Base-by-base conservation (phyloP, 2,797 vertebrate genomes). In the Brachymystax lenok region DNA sequence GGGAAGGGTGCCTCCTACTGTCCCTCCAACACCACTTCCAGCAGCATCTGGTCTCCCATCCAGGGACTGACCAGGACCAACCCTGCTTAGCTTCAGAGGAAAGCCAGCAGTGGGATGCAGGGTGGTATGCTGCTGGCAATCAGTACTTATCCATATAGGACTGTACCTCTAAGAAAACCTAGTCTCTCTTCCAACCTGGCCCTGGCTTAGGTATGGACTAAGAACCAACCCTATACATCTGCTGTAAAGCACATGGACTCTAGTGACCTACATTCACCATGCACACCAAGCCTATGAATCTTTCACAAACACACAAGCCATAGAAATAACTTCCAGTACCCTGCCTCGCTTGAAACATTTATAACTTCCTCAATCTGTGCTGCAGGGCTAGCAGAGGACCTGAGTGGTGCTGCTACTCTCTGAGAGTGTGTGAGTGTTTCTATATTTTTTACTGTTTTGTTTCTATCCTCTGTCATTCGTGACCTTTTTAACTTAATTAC, bases 281-380 rank as follows among this genome's bases (percentile, higher is more conserved):
- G 7, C n/a, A 61, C n/a, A 86, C 72, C 46, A 16, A 67, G 12
- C 27, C 84, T 87, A 93, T 94, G 81, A 93, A 94, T 93, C 87
- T 93, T 94, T 93, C 54, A 91, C 79, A 86, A 88, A 90, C 83
- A 80, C 46, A 80, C 46, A 83, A 86, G 84, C 87, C 88, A 79
- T 69, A 64, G 64, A 80, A 74, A 79, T 82, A 74, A 88, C 81
- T 88, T 88, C 82, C 80, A 80, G 80, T 83, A 80, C 75, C 59
- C 70, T 82, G 81, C 74, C 69, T 82, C 52, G 75, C 79, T 82
- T 93, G 72, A 91, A 93, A 92, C 77, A 91, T 92, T 91, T 64
- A 93, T 82, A 52, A 52, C 89, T 83, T 90, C 80, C 79, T 83
- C 70, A 24, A 24, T 21, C 40, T 40, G 40, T 61, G 75, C 79